Evolutionary conservation across 2,888 invertebrate species (phyloP).

Genomic region (Trachelus tabidus): DNA sequence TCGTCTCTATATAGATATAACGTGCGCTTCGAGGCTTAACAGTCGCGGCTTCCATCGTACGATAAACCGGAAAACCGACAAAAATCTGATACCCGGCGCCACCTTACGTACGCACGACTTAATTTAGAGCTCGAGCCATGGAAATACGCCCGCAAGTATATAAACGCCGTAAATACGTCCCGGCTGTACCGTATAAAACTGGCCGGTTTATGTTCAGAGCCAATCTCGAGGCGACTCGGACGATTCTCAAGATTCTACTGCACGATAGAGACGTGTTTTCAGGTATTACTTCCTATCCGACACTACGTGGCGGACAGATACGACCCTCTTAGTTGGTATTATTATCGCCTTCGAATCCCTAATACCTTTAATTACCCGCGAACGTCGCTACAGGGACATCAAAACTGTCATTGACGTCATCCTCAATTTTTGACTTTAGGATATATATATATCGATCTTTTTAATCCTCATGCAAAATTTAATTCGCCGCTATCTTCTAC

Average conservation of each 20-base stretch:
- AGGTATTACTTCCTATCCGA: slow-evolving; percentile 34
- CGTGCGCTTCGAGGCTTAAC: background rate
- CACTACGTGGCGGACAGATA: slow-evolving; percentile 61
- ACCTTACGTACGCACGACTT: slow-evolving; percentile 14
- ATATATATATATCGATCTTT: background rate
- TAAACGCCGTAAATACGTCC: slow-evolving; percentile 62
- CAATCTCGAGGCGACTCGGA: background rate
- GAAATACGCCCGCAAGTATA: slow-evolving; percentile 41
- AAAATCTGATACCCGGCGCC: slow-evolving; percentile 13
- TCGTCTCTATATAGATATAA: background rate
- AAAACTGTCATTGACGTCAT: background rate
- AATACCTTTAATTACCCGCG: slow-evolving; percentile 18
- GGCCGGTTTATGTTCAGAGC: slow-evolving; percentile 62
- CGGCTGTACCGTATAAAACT: slow-evolving; percentile 52
- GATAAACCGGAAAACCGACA: slow-evolving; percentile 20
- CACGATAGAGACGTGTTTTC: slow-evolving; percentile 65
- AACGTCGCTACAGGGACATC: background rate
- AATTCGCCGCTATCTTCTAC: background rate
- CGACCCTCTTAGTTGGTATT: slow-evolving; percentile 58
- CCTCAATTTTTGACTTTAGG: background rate
- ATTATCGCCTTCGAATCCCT: slow-evolving; percentile 44
- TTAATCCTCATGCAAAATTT: background rate
- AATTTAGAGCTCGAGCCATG: slow-evolving; percentile 20
- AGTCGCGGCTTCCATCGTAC: background rate
- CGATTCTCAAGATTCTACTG: slow-evolving; percentile 46